Evolutionary conservation across 2,797 vertebrate species (phyloP).

Genomic region (Gobio occitaniae): DNA sequence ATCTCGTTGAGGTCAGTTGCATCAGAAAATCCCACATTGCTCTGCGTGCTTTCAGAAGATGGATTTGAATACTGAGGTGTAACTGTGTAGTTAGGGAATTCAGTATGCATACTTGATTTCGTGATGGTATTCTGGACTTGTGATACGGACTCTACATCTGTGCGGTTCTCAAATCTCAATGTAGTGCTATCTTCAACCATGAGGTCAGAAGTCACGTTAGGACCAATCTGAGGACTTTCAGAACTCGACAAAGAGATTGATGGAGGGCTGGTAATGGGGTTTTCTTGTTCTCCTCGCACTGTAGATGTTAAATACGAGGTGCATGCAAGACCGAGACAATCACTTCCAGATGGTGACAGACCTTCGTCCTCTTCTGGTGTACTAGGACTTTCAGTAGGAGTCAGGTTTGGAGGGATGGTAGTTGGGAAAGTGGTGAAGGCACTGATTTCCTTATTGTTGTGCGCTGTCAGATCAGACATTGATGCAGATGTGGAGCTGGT

Average conservation of each 20-base stretch:
- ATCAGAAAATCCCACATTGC: slow-evolving; percentile 2
- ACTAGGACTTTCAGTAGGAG: background rate
- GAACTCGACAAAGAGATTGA: background rate
- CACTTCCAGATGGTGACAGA: background rate
- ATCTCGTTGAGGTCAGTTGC: background rate
- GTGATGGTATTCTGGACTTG: background rate
- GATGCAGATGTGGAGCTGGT: background rate
- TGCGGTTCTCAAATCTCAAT: background rate
- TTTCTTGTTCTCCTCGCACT: background rate
- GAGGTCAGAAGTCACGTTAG: background rate
- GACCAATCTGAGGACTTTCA: background rate
- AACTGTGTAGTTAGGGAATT: background rate
- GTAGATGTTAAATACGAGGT: background rate
- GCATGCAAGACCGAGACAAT: background rate
- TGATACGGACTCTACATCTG: background rate
- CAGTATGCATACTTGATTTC: background rate
- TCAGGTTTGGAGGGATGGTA: background rate
- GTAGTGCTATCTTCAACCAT: background rate
- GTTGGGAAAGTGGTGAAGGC: background rate
- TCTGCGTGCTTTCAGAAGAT: background rate
- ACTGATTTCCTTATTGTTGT: background rate
- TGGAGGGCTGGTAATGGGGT: background rate
- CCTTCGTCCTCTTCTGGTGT: background rate
- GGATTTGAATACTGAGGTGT: slow-evolving; percentile 8
- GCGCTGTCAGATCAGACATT: background rate